Percentiles rank a stretch among this genome's conserved stretches.
Evolutionary conservation across 2,888 invertebrate genomes (phyloP).

Genomic region (Anticlea derivata): DNA sequence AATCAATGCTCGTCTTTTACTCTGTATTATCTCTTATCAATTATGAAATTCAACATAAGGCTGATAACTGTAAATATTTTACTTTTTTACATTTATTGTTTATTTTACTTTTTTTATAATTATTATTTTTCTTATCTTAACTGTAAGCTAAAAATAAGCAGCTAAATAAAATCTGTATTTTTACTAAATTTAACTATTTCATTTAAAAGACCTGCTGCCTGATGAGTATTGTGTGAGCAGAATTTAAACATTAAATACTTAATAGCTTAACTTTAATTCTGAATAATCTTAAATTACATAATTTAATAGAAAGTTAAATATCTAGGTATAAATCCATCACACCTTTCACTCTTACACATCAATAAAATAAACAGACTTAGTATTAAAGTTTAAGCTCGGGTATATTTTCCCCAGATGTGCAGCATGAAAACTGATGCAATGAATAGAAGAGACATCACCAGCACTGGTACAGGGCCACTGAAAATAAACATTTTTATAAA

Average conservation of each 20-base stretch:
- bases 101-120: constrained; percentile 29
- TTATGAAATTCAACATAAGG: constrained; percentile 61
- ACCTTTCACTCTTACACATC: constrained; percentile 46
- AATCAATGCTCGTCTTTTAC: constrained; percentile 35
- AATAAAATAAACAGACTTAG: constrained; percentile 33
- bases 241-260: too few species aligned
- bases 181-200: constrained; percentile 5
- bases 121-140: constrained; percentile 40
- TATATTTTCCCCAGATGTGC: constrained; percentile 99
- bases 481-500: constrained; percentile 72
- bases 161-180: constrained; percentile 27
- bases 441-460: constrained; percentile 99
- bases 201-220: not conserved
- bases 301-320: constrained; percentile 50
- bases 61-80: constrained; percentile 74
- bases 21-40: constrained; percentile 31
- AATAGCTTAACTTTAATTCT: constrained; percentile 55
- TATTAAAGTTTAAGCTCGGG: constrained; percentile 84
- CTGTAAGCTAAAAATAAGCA: constrained; percentile 11
- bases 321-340: constrained; percentile 38
- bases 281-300: constrained; percentile 59
- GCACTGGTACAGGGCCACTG: constrained; percentile 99
- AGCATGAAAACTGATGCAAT: constrained; percentile 99
- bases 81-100: constrained; percentile 43
- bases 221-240: too few species aligned